A percentile compares a stretch with the other conserved stretches of the same genome.
Evolutionary conservation across 1,140 invertebrate genomes (phyloP).

Genomic region (Venturia canescens): DNA sequence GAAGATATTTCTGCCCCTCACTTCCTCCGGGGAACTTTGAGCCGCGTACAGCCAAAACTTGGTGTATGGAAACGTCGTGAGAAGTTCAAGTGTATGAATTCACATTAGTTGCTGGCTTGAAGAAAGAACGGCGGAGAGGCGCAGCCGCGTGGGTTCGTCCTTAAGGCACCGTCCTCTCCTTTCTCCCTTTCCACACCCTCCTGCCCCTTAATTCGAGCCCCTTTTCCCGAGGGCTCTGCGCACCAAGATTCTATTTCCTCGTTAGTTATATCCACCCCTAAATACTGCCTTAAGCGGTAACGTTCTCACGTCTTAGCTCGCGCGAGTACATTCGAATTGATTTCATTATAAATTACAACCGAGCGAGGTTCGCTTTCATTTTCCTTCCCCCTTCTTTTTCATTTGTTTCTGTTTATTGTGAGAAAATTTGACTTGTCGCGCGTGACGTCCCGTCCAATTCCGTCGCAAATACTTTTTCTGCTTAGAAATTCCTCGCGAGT

Average conservation of each 20-base stretch:
- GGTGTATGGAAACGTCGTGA: neutral
- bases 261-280: neutral
- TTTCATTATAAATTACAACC: neutral
- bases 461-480: no score
- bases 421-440: no score
- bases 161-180: neutral
- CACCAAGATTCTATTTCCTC: neutral
- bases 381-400: no score
- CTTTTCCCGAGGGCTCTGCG: neutral
- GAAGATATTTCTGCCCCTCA: constrained; percentile 19
- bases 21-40: neutral
- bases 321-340: neutral
- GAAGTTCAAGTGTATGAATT: constrained; percentile 34
- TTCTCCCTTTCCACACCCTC: neutral
- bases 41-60: neutral
- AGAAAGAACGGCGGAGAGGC: neutral
- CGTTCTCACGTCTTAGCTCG: neutral
- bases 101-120: constrained; percentile 22
- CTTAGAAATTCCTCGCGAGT: no score
- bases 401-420: no score
- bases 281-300: neutral
- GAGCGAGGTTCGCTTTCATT: no score
- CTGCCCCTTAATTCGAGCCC: neutral
- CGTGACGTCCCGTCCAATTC: no score
- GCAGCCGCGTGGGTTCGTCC: neutral